These are phyloP conservation scores for Clamator glandarius DNA, from an alignment of 2,797 vertebrate species.

Conservation along the genomic window DNA sequence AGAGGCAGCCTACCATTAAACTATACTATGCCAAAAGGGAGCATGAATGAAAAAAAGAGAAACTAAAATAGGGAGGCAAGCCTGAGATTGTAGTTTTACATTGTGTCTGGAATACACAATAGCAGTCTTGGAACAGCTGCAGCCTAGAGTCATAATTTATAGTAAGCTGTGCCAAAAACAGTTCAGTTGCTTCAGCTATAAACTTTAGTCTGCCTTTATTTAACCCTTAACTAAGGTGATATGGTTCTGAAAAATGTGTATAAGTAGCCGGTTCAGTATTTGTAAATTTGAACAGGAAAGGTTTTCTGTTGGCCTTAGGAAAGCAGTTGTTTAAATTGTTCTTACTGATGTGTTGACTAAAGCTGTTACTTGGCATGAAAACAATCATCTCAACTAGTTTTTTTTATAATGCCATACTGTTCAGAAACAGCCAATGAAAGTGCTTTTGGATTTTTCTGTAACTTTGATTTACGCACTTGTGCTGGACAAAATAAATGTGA, in stretches of 20 bases:
- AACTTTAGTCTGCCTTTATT: neutral
- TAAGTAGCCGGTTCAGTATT: neutral
- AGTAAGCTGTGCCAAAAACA: constrained; percentile 4
- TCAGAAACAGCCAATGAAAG: neutral
- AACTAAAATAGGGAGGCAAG: constrained; percentile 1
- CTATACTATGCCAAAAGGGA: constrained; percentile 40
- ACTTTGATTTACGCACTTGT: neutral
- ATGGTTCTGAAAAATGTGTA: neutral
- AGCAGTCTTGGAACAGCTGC: constrained; percentile 48
- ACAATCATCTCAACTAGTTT: neutral
- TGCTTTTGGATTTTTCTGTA: neutral
- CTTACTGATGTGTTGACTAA: neutral
- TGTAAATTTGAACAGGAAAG: neutral
- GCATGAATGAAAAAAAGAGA: neutral
- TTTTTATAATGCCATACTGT: neutral
- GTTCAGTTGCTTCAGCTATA: constrained; percentile 20
- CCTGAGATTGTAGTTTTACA: constrained; percentile 36
- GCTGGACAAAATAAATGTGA: neutral
- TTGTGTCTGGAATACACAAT: constrained; percentile 40
- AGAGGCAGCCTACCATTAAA: constrained; percentile 36
- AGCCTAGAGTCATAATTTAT: constrained; percentile 55
- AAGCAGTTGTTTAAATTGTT: neutral
- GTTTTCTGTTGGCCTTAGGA: neutral
- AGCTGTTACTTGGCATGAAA: neutral
- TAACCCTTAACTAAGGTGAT: constrained; percentile 34